Percentiles rank a stretch among this genome's conserved stretches.
These are phyloP conservation scores for Enteromius fasciolatus DNA, from an alignment of 2,797 vertebrate genomes.

Conservation along the genomic window DNA sequence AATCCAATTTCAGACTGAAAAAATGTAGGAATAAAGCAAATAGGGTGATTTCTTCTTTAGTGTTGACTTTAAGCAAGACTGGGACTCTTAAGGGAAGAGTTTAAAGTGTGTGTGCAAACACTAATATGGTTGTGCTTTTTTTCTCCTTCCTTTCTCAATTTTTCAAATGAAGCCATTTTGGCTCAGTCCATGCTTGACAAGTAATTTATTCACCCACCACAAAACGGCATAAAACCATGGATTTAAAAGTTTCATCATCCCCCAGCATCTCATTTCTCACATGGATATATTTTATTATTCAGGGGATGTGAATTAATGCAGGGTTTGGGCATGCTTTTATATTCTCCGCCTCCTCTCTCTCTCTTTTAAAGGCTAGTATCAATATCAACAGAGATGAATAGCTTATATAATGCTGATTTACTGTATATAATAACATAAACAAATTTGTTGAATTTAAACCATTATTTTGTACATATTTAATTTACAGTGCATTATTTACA, in stretches of 20 bases:
- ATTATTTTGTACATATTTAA: neutral
- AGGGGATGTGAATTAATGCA: slow-evolving; percentile 72
- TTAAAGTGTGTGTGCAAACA: neutral
- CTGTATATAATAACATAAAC: neutral
- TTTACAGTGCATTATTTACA: neutral
- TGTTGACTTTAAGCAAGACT: neutral
- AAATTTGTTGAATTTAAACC: neutral
- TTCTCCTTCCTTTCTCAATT: slow-evolving; percentile 4
- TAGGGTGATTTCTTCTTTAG: neutral
- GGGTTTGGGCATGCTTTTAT: slow-evolving; percentile 69
- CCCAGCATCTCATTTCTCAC: slow-evolving; percentile 68
- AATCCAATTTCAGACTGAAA: neutral
- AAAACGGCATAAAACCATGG: slow-evolving; percentile 60
- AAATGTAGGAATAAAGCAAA: neutral
- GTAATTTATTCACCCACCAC: slow-evolving; percentile 72
- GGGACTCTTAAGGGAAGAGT: neutral
- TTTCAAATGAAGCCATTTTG: slow-evolving; percentile 61
- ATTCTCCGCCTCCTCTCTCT: neutral
- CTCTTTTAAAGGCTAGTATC: neutral
- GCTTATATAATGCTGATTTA: neutral
- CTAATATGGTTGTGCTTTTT: neutral
- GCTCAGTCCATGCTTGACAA: slow-evolving; percentile 62
- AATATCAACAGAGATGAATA: neutral
- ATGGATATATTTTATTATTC: slow-evolving; percentile 70
- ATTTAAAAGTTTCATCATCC: slow-evolving; percentile 74